Evolutionary conservation across 2,888 invertebrate genomes (phyloP).

Genomic region (Acanthosepion lycidas): DNA sequence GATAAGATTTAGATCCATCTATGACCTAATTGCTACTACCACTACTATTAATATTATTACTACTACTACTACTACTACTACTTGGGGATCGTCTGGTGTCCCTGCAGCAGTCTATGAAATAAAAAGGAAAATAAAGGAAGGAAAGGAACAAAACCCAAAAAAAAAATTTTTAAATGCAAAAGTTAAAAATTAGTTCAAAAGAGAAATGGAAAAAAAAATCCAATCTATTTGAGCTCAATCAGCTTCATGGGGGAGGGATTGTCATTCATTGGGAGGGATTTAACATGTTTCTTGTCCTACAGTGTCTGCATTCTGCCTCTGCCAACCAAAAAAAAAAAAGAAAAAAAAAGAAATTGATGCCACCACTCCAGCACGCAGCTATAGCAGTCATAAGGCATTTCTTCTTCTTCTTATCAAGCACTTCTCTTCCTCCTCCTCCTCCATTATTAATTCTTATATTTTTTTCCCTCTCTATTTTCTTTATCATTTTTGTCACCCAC

Average conservation of each 20-base stretch:
- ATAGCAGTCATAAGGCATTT: background rate
- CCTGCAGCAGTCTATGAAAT: conserved; percentile 38
- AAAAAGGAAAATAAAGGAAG: background rate
- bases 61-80: conserved; percentile 33
- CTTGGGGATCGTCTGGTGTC: conserved; percentile 41
- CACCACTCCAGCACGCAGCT: conserved; percentile 12
- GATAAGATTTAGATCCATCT: conserved; percentile 43
- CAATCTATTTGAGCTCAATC: conserved; percentile 35
- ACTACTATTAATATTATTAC: background rate
- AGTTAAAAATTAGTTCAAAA: background rate
- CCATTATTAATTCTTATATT: background rate
- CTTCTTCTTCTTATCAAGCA: background rate
- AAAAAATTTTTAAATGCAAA: background rate
- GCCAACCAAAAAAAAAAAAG: background rate
- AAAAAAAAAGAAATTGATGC: background rate
- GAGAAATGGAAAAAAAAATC: background rate
- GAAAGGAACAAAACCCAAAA: background rate
- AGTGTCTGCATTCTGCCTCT: conserved; percentile 47
- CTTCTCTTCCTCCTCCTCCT: conserved; percentile 24
- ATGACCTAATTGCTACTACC: conserved; percentile 39
- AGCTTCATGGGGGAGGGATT: conserved; percentile 47
- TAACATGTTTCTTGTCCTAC: conserved; percentile 43
- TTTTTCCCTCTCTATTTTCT: background rate
- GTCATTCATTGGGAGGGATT: conserved; percentile 48
- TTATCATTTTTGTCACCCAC: conserved; percentile 1